Conservation (phyloP, 2,113 vertebrate species). For the Athene cunicularia region DNA sequence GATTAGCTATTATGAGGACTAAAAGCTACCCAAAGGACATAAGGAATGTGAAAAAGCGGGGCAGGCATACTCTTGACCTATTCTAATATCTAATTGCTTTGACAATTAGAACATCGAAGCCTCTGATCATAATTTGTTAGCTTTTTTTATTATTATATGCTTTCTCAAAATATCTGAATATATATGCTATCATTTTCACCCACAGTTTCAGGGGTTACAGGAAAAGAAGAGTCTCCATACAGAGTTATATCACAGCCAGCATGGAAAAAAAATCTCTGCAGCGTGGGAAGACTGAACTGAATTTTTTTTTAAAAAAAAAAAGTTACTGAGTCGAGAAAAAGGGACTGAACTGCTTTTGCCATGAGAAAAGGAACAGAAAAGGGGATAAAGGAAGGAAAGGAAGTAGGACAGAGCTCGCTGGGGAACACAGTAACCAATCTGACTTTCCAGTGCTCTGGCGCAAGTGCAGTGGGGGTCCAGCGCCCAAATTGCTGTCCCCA, state of each 20-base stretch:
- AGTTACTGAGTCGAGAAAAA: not conserved
- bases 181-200: not conserved
- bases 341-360: not conserved
- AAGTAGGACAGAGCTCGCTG: conserved; percentile 30
- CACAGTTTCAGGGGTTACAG: not conserved
- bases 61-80: not conserved
- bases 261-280: not conserved
- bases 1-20: not conserved
- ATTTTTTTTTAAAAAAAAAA: not conserved
- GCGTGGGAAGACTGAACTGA: not conserved
- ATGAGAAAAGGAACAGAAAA: conserved; percentile 19
- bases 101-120: not conserved
- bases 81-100: not conserved
- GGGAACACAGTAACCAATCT: conserved; percentile 25
- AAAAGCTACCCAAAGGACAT: not conserved
- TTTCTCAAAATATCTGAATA: not conserved
- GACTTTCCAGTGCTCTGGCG: not conserved
- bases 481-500: not conserved
- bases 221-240: not conserved
- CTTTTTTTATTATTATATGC: not conserved
- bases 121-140: not conserved
- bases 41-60: not conserved
- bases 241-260: not conserved
- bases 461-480: not conserved
- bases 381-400: not conserved